Percentiles rank a stretch among this genome's conserved stretches.
Evolutionary conservation across 2,113 vertebrate genomes (phyloP).

Genomic region (Kryptolebias marmoratus): DNA sequence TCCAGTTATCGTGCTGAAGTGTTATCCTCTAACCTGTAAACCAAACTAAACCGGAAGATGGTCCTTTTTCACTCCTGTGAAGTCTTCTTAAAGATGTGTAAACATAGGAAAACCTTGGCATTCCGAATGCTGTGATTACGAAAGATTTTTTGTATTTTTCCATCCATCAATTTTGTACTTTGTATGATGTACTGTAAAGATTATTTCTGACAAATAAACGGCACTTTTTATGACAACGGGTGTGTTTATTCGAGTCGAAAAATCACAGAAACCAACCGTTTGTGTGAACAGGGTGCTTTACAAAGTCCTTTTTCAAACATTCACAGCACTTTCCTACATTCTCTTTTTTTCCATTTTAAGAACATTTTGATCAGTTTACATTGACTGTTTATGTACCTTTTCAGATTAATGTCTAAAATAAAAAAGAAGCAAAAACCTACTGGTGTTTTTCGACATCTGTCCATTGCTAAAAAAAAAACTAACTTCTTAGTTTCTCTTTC

Average conservation of each 20-base stretch:
- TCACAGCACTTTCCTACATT: not conserved
- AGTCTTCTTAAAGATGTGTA: not conserved
- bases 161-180: constrained; percentile 1
- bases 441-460: too few relatives aligned
- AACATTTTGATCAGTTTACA: not conserved
- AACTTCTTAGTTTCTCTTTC: too few relatives aligned
- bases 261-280: not conserved
- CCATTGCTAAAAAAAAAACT: too few relatives aligned
- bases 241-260: constrained; percentile 40
- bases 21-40: not conserved
- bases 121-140: not conserved
- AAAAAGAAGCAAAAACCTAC: too few relatives aligned
- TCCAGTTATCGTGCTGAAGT: not conserved
- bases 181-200: constrained; percentile 14
- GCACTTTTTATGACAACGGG: constrained; percentile 22
- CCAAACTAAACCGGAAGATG: not conserved
- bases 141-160: not conserved
- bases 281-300: constrained; percentile 24
- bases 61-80: not conserved
- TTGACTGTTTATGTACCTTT: too few relatives aligned
- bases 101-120: too few relatives aligned
- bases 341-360: not conserved
- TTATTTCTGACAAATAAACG: constrained; percentile 33
- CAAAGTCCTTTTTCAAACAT: not conserved
- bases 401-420: too few relatives aligned